phyloP scores from a whole-genome alignment of 2,113 vertebrate species.

The Myxocyprinus asiaticus region DNA sequence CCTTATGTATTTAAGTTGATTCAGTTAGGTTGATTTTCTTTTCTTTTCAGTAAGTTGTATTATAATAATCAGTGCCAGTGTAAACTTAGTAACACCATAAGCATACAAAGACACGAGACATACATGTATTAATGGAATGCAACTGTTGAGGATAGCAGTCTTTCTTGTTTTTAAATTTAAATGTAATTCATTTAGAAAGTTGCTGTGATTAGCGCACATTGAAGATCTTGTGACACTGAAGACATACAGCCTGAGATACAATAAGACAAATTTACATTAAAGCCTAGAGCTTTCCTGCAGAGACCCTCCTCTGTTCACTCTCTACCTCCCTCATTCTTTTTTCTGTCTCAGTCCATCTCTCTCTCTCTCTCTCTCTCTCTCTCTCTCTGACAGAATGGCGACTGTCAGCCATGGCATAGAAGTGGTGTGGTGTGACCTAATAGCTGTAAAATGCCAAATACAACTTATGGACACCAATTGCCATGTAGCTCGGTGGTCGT shows the following conservation, averaged over 20 bases:
- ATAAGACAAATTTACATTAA: not conserved
- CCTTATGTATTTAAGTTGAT: no score
- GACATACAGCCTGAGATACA: not conserved
- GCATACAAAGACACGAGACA: no score
- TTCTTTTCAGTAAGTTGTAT: no score
- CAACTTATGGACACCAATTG: conserved; percentile 74
- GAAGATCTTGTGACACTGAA: not conserved
- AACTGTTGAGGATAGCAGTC: no score
- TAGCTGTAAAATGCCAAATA: conserved; percentile 79
- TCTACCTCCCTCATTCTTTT: not conserved
- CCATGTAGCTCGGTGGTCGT: conserved; percentile 67
- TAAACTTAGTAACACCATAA: no score
- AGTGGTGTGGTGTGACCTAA: conserved; percentile 77
- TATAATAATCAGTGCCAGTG: no score
- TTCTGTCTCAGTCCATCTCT: not conserved
- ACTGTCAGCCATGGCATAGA: conserved; percentile 69
- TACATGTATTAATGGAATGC: no score
- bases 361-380: conserved; percentile 15
- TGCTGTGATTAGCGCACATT: no score
- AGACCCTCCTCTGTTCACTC: not conserved
- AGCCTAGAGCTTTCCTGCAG: conserved; percentile 48
- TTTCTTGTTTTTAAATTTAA: no score
- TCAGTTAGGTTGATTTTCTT: no score
- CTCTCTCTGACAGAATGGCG: conserved; percentile 60
- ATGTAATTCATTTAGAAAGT: not conserved